A percentile compares a stretch with the other conserved stretches of the same genome.
Conservation (phyloP, 2,113 vertebrate species). For the Bubo bubo region DNA sequence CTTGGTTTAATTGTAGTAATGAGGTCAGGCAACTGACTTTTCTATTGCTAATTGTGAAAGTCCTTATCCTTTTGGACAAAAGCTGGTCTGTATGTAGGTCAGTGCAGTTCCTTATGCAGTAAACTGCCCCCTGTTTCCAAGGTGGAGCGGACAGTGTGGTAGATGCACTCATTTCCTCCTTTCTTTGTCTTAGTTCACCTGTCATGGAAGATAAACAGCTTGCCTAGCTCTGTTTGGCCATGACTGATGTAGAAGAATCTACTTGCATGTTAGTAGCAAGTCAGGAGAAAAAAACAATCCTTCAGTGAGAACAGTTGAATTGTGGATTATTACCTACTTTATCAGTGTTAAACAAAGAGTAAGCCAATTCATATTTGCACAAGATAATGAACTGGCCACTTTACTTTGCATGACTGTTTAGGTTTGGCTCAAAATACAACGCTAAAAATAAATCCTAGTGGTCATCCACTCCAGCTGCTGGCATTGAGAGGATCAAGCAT, state of each 20-base stretch:
- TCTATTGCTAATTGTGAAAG: neutral
- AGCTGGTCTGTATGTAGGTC: neutral
- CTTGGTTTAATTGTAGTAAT: neutral
- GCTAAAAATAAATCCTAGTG: slow-evolving; percentile 44
- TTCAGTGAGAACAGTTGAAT: neutral
- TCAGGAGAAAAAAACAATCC: neutral
- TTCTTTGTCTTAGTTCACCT: neutral
- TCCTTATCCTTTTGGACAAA: neutral
- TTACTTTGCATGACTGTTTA: neutral
- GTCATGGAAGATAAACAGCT: neutral
- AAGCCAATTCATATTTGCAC: neutral
- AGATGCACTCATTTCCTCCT: neutral
- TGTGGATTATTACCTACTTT: neutral
- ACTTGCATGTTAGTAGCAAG: neutral
- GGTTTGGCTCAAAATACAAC: slow-evolving; percentile 9
- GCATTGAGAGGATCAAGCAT: neutral
- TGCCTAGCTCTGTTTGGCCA: neutral
- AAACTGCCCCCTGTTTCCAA: neutral
- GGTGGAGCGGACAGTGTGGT: neutral
- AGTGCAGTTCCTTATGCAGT: neutral
- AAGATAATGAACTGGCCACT: neutral
- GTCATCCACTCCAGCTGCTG: slow-evolving; percentile 21
- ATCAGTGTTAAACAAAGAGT: neutral
- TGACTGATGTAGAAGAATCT: neutral
- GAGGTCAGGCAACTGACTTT: neutral